Evolutionary conservation across 2,113 vertebrate species (phyloP), one percentile per base, ranked within the genome.

Genomic region (Callipepla squamata): DNA sequence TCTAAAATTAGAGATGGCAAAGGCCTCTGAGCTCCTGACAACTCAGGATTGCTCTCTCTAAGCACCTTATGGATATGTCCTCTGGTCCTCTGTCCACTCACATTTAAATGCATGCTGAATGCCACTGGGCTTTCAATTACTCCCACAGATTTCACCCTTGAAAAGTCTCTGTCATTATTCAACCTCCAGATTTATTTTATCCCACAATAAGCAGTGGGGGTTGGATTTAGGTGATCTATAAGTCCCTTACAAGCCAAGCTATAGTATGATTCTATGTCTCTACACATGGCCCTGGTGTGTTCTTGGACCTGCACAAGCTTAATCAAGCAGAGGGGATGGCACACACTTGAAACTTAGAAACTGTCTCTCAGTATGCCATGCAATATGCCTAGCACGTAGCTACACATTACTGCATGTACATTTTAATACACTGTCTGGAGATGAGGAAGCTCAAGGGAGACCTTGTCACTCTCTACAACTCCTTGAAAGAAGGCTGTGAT

Each of bases 11-110:
- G 23, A 78, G 36, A 69, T 45, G 66, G 45, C 15, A 89, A 94
- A 87, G 86, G 6, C 38, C 78, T 90, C 58, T 72, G 70, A 78
- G 59, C 42, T 81, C 38, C 59, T 73, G 51, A 87, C n/a, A 92
- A 2, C 5, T 59, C 85, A 57, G 61, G 61, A 19, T 59, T 34
- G 6, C 3, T 89, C 50, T 80, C 68, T 40, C 57, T 34, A 1
- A 38, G 42, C 23, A 36, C 11, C 0, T 0, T 20, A 16, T 0
- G 15, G 15, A 5, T 44, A 61, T 50, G 70, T 77, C 80, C 83
- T 93, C 63, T 3, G 6, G 78, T 72, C 58, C 25, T 65, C 73
- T 86, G 79, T 76, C 87, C 32, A 44, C 28, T 78, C 75, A 55
- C 2, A 32, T 92, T 83, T 83, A 58, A 67, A 11, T 73, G 38